Base-by-base conservation (phyloP, 1,140 invertebrate genomes). In the Hydropsyche tenuis region DNA sequence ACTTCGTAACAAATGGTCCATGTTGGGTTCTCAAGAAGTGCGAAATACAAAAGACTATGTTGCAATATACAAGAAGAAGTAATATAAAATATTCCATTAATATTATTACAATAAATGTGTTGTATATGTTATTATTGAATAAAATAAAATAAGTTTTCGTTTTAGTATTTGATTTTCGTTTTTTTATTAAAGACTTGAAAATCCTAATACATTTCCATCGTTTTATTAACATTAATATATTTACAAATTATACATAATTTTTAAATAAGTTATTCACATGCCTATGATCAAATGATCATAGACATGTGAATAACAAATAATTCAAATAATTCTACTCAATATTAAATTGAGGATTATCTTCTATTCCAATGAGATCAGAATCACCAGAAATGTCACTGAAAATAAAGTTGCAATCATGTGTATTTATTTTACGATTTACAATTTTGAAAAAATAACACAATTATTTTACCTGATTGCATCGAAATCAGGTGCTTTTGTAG, bases 351-450 rank as follows among this genome's bases (percentile, higher is more conserved):
- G 86, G 86, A 78, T 89, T 81, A 77, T 90, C 84, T 79, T 90
- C 89, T 22, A 89, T 84, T 16, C 89, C 89, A 71, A 90, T 87
- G 43, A 90, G 79, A 69, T 90, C 88, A 0, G 89, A 90, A 80
- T 89, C 87, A 27, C 86, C 87, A 37, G 88, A 89, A 11, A 79
- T 77, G 62, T 87, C 83, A 77, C 89, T 90, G 66, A 73, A 73
- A 75, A 30, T 53, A 18, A 48, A 48, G 23, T 48, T 73, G 51
- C 45, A 14, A 76, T 65, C 30, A 68, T 53, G 20, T 62, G 37
- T 69, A 68, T 45, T 56, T 74, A 69, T 69, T 48, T 74, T 51
- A 18, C 11, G 48, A 70, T 70, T 70, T 37, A 60, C 22, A 18
- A 20, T 27, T 51, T 23, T 16, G 4, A 20, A 5, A 62, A 20